Evolutionary conservation across 2,797 vertebrate genomes (phyloP).

Genomic region (Tragopan temminckii): DNA sequence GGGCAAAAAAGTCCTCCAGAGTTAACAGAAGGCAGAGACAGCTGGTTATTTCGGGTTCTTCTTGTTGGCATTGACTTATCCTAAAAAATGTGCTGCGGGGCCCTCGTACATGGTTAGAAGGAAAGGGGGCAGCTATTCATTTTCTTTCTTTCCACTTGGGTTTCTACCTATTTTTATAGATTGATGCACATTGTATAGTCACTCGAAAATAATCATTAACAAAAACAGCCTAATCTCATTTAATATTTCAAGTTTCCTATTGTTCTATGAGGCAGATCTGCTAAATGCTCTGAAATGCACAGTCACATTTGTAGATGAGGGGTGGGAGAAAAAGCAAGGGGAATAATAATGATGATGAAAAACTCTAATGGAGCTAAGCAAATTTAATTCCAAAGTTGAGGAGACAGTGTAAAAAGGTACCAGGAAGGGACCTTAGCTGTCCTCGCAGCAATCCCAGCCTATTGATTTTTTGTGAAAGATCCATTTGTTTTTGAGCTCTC

Average conservation of each 20-base stretch:
- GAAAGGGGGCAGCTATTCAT: background rate
- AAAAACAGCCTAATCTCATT: conserved; percentile 13
- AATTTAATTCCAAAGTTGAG: conserved; percentile 56
- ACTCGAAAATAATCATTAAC: conserved; percentile 14
- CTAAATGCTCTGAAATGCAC: background rate
- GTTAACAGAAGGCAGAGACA: conserved; percentile 18
- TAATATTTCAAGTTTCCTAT: background rate
- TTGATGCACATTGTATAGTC: background rate
- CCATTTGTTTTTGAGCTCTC: conserved; percentile 59
- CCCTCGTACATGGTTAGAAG: background rate
- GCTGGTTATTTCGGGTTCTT: conserved; percentile 30
- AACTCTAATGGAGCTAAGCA: conserved; percentile 35
- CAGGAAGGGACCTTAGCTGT: conserved; percentile 35
- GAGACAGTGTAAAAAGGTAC: conserved; percentile 24
- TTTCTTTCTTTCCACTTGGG: background rate
- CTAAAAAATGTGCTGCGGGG: background rate
- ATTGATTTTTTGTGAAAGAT: conserved; percentile 65
- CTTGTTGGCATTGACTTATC: conserved; percentile 10
- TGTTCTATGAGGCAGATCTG: background rate
- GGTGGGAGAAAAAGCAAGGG: conserved; percentile 6
- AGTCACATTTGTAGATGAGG: background rate
- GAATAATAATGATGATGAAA: conserved; percentile 14
- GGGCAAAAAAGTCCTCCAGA: conserved; percentile 3
- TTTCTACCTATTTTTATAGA: background rate
- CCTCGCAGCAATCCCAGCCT: conserved; percentile 46